These are phyloP conservation scores for Dilophus febrilis DNA, from an alignment of 2,888 invertebrate genomes.

Conservation along the genomic window DNA sequence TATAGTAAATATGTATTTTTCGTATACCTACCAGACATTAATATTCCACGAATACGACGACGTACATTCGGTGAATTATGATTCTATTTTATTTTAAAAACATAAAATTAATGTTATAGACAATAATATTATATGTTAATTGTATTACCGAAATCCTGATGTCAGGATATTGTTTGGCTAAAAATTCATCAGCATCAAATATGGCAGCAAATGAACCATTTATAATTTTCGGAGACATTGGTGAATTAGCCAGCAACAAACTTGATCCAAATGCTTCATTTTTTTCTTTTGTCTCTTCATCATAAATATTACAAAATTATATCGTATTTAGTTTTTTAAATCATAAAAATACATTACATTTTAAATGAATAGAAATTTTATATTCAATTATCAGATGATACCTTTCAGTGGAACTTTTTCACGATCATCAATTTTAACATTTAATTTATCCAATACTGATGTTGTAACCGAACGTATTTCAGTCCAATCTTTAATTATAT, in stretches of 20 bases:
- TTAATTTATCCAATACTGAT: slow-evolving; percentile 47
- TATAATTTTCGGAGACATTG: slow-evolving; percentile 92
- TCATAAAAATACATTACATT: background rate
- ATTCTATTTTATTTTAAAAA: slow-evolving; percentile 16
- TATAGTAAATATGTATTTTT: background rate
- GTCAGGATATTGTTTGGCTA: slow-evolving; percentile 29
- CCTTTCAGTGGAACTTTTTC: slow-evolving; percentile 61
- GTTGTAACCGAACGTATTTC: slow-evolving; percentile 60
- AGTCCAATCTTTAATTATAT: slow-evolving; percentile 70
- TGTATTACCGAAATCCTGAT: slow-evolving; percentile 24
- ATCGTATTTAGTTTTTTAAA: no score
- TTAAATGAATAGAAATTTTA: background rate
- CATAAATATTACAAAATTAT: background rate
- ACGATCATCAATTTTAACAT: slow-evolving; percentile 34
- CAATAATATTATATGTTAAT: slow-evolving; percentile 1
- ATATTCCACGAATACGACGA: slow-evolving; percentile 67
- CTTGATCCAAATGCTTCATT: slow-evolving; percentile 87
- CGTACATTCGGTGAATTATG: slow-evolving; percentile 52
- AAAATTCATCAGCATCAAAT: slow-evolving; percentile 44
- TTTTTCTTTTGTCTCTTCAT: slow-evolving; percentile 59
- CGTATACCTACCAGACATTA: slow-evolving; percentile 53
- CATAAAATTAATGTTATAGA: background rate
- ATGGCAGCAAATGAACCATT: slow-evolving; percentile 87
- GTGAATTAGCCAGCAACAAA: slow-evolving; percentile 80
- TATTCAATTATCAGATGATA: slow-evolving; percentile 21